Evolutionary conservation across 2,888 invertebrate species (phyloP), one percentile per base, ranked within the genome.

Genomic region (Ennomos quercinarius): DNA sequence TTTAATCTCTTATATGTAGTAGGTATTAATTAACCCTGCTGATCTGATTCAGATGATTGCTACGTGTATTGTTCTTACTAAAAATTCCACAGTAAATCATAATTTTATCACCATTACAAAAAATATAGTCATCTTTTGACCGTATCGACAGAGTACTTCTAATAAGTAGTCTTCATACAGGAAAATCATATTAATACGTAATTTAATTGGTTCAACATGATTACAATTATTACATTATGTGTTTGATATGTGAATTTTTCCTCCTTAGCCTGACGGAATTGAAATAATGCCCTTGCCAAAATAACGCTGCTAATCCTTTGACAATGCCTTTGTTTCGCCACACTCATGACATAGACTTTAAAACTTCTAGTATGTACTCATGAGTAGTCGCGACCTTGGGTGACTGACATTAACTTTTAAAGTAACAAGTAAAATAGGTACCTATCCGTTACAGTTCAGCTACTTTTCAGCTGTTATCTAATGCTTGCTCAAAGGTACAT

Each of bases 141-240:
- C 34, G 1, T 40, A 57, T 47, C 52, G 5, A 39, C 58, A 41
- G 8, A 10, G 9, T 43, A 12, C 40, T 48, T 13, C 27, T n/a
- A 12, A 34, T 27, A 35, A 41, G n/a, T 34, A 41, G 47, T 50
- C 50, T 50, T 47, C 44, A 35, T 46, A 52, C 60, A 56, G 60
- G 60, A 61, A 61, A 61, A 60, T 38, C 36, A 36, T 56, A 42
- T 42, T 40, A 42, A 44, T 39, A 50, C 55, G n/a, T 51, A 35
- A 56, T 39, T 42, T 51, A 50, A 60, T 61, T 51, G 36, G 60
- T 55, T 47, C 39, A 10, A 39, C 39, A 48, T 47, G 51, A 56
- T 61, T 51, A 55, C 27, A 50, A 39, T 17, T 45, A 46, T 35
- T 45, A 51, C 13, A 10, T 40, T 45, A 27, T 27, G 6, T 27